Evolutionary conservation across 2,797 vertebrate species (phyloP), one percentile per base, ranked within the genome.

Genomic region (Vireo griseus): DNA sequence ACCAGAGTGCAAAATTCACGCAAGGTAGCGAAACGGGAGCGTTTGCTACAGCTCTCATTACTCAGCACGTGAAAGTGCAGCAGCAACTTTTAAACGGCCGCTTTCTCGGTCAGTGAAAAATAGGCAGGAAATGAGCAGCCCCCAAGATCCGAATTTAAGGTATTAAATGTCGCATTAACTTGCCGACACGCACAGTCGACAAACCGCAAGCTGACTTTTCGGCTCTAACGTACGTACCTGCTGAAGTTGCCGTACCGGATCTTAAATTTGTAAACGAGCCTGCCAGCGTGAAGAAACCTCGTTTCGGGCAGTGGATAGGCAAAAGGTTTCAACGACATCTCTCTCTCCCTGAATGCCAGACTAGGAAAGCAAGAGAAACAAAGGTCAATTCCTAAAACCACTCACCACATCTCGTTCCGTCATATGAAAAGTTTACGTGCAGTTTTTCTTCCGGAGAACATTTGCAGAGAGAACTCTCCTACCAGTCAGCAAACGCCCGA

Each of bases 221-320:
- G 31, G 40, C 24, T 65, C 16, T n/a, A 33, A 35, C 20, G 6
- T 3, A 29, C 92, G 19, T 29, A 96, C 94, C 90, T 92, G 68
- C 3, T 28, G 24, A 89, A 89, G 74, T 18, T 74, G 62, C 95
- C 92, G 1, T 91, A 96, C 3, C 66, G 87, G 57, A 96, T 86
- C 80, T 80, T 92, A 44, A 94, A 91, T 15, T 94, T 95, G 74
- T 95, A 96, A 61, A 96, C 92, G 2, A n/a, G n/a, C 25, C 51
- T 9, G 42, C 90, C 95, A 11, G 84, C 92, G 0, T 84, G 95
- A 29, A 96, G 57, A n/a, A 96, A 95, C 39, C 95, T 77, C 3
- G 95, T 91, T 22, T 92, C 92, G 0, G 95, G 92, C 61, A 92
- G 16, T 0, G 77, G 77, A 5, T 29, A 91, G 16, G n/a, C 13